These are phyloP conservation scores for Bothrops jararaca DNA, from an alignment of 2,113 vertebrate genomes.

Conservation along the genomic window DNA sequence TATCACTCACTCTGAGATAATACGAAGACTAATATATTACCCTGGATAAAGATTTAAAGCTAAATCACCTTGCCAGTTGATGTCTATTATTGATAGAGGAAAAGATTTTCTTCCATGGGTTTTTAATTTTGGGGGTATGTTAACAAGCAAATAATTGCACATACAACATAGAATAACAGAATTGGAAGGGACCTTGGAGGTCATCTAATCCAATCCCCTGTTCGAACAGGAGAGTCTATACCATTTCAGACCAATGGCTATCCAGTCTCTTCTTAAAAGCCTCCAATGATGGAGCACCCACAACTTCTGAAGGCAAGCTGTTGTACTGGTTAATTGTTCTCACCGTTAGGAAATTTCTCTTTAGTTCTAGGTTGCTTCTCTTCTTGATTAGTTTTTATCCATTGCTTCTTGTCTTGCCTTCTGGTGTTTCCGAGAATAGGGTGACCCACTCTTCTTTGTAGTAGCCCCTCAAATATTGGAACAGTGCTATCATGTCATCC, in stretches of 20 bases:
- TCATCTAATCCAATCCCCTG: neutral
- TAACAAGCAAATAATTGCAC: neutral
- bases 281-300: neutral
- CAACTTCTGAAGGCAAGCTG: neutral
- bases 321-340: neutral
- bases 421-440: neutral
- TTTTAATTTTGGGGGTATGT: neutral
- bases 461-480: neutral
- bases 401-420: neutral
- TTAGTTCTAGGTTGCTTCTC: neutral
- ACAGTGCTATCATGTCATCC: neutral
- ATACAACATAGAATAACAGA: neutral
- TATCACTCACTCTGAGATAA: neutral
- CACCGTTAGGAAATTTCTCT: neutral
- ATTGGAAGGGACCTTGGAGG: neutral
- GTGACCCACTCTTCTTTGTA: neutral
- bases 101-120: neutral
- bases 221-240: neutral
- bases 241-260: neutral
- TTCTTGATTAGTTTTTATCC: neutral
- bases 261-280: neutral
- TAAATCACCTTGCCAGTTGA: neutral
- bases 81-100: neutral
- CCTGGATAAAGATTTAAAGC: neutral
- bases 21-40: neutral